Conservation (phyloP, 2,888 invertebrate species). For the Lomographa bimaculata region DNA sequence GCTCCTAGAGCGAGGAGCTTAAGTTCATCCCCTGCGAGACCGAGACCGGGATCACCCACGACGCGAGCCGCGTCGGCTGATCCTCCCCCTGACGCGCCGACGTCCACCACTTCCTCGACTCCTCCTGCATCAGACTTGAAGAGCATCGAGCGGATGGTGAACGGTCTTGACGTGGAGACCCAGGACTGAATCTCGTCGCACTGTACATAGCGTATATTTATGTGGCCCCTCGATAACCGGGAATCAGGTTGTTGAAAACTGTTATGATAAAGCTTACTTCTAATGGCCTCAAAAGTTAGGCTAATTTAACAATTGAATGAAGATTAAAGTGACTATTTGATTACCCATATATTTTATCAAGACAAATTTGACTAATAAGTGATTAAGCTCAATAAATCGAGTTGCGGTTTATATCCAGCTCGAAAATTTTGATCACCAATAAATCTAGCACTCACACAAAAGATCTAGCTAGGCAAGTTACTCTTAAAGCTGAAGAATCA, state of each 20-base stretch:
- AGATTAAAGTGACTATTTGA: too few species aligned
- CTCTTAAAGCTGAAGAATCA: too few species aligned
- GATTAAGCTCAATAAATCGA: too few species aligned
- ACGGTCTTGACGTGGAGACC: constrained; percentile 94
- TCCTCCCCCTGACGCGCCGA: constrained; percentile 81
- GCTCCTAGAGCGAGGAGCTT: constrained; percentile 89
- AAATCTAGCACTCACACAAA: too few species aligned
- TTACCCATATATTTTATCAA: too few species aligned
- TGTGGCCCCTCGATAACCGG: constrained; percentile 46
- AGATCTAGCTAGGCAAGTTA: too few species aligned
- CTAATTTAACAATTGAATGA: too few species aligned
- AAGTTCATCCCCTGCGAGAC: constrained; percentile 83
- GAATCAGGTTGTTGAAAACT: constrained; percentile 14
- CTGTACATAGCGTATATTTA: constrained; percentile 81
- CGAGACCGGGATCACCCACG: constrained; percentile 65
- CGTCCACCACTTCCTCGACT: constrained; percentile 79
- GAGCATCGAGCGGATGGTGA: constrained; percentile 98
- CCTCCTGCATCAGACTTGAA: constrained; percentile 92
- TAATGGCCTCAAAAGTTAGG: too few species aligned
- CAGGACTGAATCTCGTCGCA: constrained; percentile 72
- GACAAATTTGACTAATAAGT: too few species aligned
- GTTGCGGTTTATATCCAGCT: too few species aligned
- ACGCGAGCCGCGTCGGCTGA: constrained; percentile 79
- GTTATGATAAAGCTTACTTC: too few species aligned
- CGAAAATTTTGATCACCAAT: too few species aligned